Conservation (phyloP, 2,113 vertebrate species). For the Trogon melanurus region DNA sequence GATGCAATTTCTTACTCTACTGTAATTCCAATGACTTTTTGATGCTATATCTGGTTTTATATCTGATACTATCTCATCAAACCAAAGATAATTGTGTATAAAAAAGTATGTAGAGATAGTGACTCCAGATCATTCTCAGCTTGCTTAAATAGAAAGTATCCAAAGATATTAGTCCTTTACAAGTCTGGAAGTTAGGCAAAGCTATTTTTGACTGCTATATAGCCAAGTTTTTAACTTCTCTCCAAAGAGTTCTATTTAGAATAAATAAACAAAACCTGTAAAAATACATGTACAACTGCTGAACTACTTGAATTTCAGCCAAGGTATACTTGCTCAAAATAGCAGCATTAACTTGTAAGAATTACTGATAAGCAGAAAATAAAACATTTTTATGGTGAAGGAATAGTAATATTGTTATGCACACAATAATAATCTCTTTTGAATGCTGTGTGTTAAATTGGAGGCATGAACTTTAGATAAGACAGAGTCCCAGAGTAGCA, state of each 20-base stretch:
- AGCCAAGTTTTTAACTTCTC: neutral
- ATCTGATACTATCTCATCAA: neutral
- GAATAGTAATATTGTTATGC: neutral
- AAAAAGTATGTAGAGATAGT: neutral
- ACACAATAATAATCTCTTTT: neutral
- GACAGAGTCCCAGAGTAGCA: neutral
- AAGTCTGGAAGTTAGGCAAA: neutral
- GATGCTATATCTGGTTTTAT: neutral
- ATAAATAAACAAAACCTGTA: neutral
- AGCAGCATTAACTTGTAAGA: neutral
- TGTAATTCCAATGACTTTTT: neutral
- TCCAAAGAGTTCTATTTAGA: neutral
- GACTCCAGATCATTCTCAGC: neutral
- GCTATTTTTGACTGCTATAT: neutral
- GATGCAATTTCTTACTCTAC: neutral
- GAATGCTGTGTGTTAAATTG: neutral
- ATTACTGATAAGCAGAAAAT: neutral
- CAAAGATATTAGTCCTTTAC: neutral
- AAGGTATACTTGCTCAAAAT: neutral
- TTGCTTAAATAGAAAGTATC: neutral
- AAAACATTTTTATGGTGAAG: neutral
- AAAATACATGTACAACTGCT: neutral
- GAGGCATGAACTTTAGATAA: neutral
- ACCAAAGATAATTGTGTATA: neutral
- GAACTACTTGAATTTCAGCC: neutral